These are phyloP conservation scores for Picathartes gymnocephalus DNA, from an alignment of 2,113 vertebrate genomes.

Conservation along the genomic window DNA sequence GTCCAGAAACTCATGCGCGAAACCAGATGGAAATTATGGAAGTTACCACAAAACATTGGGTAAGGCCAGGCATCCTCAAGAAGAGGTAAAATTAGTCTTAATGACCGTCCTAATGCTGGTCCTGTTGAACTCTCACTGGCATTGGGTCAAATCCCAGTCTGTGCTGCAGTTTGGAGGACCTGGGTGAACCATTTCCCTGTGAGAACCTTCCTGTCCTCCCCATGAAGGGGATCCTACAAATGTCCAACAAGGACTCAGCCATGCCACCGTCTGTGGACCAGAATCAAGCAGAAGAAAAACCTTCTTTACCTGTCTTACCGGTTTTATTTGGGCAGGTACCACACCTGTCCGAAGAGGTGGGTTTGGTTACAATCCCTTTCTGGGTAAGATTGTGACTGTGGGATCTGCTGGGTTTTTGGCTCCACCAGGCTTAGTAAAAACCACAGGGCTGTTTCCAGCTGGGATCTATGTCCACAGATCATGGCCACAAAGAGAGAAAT, in stretches of 20 bases:
- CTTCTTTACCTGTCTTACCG: neutral
- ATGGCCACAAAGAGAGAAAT: neutral
- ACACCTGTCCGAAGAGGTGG: neutral
- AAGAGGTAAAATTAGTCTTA: neutral
- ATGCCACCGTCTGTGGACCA: neutral
- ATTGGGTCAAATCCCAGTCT: neutral
- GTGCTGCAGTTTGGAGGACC: neutral
- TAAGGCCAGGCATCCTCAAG: neutral
- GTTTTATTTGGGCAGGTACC: neutral
- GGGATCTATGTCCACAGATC: neutral
- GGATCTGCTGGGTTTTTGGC: neutral
- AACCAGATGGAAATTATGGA: neutral
- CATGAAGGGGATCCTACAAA: neutral
- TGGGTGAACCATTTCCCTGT: neutral
- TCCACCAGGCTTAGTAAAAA: neutral
- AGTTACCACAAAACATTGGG: neutral
- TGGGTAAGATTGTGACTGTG: neutral
- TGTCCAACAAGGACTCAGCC: neutral
- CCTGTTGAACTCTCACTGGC: accelerated
- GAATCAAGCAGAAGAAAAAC: neutral
- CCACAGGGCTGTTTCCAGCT: neutral
- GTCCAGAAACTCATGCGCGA: neutral
- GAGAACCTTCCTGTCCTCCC: neutral
- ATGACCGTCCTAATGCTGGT: neutral
- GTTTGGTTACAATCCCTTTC: neutral